phyloP scores from a whole-genome alignment of 2,888 invertebrate species.

The Chymomyza caudatula region DNA sequence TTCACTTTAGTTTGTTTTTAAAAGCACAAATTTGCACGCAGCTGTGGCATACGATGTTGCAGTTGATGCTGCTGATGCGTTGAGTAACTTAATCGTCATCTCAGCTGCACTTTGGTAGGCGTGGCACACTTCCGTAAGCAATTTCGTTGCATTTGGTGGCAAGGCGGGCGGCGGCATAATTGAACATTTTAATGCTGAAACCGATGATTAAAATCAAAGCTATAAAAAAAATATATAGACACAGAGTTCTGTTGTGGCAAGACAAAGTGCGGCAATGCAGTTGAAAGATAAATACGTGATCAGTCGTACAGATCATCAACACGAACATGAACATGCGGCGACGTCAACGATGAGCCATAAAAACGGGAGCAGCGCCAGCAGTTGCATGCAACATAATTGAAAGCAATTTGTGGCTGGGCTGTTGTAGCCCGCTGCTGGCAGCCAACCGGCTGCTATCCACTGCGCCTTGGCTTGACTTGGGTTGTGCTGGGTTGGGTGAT shows the following conservation, averaged over 20 bases:
- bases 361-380: conserved; percentile 70
- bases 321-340: not conserved
- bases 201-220: conserved; percentile 65
- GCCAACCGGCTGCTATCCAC: not conserved
- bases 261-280: conserved; percentile 11
- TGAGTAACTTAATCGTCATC: conserved; percentile 57
- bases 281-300: conserved; percentile 48
- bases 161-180: conserved; percentile 52
- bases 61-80: conserved; percentile 27
- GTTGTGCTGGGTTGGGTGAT: too few species aligned
- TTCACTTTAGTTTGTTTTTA: conserved; percentile 68
- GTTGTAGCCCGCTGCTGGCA: conserved; percentile 9
- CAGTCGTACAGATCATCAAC: conserved; percentile 49
- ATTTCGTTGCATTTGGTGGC: conserved; percentile 44
- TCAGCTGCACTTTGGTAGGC: conserved; percentile 56
- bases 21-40: conserved; percentile 63
- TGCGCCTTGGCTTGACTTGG: too few species aligned
- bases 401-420: conserved; percentile 65
- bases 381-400: conserved; percentile 70
- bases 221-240: conserved; percentile 34
- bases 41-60: conserved; percentile 9
- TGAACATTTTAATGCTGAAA: conserved; percentile 69
- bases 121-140: conserved; percentile 68
- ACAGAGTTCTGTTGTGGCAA: conserved; percentile 2
- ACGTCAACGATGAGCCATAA: conserved; percentile 62